These are phyloP conservation scores for Ursus arctos DNA, from an alignment of 2,113 vertebrate species.

Conservation along the genomic window DNA sequence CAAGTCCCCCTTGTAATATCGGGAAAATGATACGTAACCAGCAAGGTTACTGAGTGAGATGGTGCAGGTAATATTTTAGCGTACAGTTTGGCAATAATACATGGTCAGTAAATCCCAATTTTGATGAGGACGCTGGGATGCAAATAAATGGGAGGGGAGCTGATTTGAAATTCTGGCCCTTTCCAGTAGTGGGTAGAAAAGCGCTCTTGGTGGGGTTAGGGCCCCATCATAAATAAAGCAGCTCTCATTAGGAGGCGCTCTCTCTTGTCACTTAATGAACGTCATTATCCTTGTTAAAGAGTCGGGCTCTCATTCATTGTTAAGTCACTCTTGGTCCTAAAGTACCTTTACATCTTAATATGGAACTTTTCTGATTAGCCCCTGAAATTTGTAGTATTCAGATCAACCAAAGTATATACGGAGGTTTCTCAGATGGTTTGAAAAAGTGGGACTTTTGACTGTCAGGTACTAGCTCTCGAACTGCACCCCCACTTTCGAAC, in stretches of 20 bases:
- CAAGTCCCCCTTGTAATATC: background rate
- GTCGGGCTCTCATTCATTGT: rapidly evolving
- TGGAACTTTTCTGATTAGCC: background rate
- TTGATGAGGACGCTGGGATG: background rate
- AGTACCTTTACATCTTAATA: background rate
- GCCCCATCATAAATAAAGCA: background rate
- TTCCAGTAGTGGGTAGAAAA: background rate
- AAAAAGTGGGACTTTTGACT: background rate
- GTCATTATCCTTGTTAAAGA: background rate
- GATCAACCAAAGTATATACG: background rate
- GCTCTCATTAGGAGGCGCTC: background rate
- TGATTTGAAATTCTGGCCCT: background rate
- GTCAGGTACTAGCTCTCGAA: background rate
- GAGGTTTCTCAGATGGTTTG: background rate
- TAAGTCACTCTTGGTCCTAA: background rate
- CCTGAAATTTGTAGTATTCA: background rate
- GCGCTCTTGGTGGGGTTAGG: rapidly evolving
- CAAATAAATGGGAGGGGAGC: background rate
- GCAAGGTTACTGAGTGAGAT: background rate
- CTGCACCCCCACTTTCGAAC: background rate
- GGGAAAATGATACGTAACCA: background rate
- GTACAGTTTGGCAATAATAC: background rate
- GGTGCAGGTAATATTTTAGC: background rate
- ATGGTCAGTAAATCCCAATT: background rate
- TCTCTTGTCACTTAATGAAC: background rate